Evolutionary conservation across 2,888 invertebrate genomes (phyloP).

Genomic region (Pristionchus mayeri): DNA sequence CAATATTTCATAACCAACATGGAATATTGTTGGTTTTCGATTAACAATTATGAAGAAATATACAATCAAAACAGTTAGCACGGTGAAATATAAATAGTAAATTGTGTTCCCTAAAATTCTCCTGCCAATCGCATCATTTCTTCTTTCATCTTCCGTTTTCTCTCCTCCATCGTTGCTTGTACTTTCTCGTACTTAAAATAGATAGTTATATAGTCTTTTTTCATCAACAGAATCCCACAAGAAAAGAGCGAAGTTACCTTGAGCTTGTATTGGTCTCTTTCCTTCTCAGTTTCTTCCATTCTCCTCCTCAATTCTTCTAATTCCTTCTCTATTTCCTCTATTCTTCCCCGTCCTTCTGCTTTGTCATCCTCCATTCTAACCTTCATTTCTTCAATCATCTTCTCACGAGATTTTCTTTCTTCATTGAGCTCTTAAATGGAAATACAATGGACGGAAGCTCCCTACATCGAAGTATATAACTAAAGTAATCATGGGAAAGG

Average conservation of each 20-base stretch:
- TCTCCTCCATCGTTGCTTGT: constrained; percentile 31
- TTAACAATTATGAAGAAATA: background rate
- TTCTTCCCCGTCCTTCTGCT: background rate
- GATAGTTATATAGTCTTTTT: background rate
- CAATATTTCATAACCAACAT: background rate
- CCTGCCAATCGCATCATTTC: constrained; percentile 47
- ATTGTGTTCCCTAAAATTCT: background rate
- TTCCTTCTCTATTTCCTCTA: background rate
- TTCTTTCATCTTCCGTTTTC: constrained; percentile 36
- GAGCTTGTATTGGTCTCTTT: background rate
- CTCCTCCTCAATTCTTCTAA: background rate
- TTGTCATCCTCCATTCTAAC: background rate
- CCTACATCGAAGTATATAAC: background rate
- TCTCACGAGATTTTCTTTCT: constrained; percentile 20
- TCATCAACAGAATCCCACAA: background rate
- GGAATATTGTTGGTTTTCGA: background rate
- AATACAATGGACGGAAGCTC: too few relatives aligned
- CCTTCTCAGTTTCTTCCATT: constrained; percentile 12
- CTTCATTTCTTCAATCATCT: constrained; percentile 38
- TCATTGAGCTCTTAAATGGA: constrained; percentile 38
- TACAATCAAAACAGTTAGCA: too few relatives aligned
- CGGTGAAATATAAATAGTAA: too few relatives aligned
- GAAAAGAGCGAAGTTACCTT: background rate
- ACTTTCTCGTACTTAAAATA: background rate
- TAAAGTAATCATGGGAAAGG: background rate